Evolutionary conservation across 2,113 vertebrate genomes (phyloP), one percentile per base, ranked within the genome.

Genomic region (Genyomyrus donnyi): DNA sequence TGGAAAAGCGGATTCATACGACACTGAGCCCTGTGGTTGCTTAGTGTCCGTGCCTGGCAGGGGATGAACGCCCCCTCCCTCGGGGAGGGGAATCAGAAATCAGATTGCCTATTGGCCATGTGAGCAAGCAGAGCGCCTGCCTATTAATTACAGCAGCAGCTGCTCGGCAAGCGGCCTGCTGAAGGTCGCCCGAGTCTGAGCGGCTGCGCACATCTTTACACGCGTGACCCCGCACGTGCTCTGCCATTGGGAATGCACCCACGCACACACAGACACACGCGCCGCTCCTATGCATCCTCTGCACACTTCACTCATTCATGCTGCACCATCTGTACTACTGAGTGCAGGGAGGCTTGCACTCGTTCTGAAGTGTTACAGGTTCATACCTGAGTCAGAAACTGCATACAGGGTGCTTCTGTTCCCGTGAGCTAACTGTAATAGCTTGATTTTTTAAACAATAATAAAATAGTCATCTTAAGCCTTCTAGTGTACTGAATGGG

Each of bases 91-190:
- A 21, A 45, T 90, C 83, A 49, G 62, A 83, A 45, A 90, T 89
- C 49, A 88, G 88, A 88, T 91, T 91, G 86, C 35, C 42, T 84
- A 48, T 49, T 24, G 50, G 90, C 39, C 90, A 91, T 27, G 90
- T 91, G 91, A 89, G 70, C 39, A 49, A 66, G 35, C 46, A 21
- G 53, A 87, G 88, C 85, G 50, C 88, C 90, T 89, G 91, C 87
- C 58, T 53, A 74, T 90, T 91, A 91, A 91, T 91, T 90, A 87
- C 48, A 31, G n/a, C 48, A 89, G 88, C 91, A 90, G 91, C 90
- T 87, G 52, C 88, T 66, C 66, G 3, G 46, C 83, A 85, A 88
- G 46, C 46, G 88, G 85, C 46, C 88, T 88, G 52, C 48, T 89
- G 90, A 90, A 90, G 88, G 91, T 91, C 84, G 87, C 50, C 35